These are phyloP conservation scores for Clitarchus hookeri DNA, from an alignment of 2,888 invertebrate genomes.

Conservation along the genomic window DNA sequence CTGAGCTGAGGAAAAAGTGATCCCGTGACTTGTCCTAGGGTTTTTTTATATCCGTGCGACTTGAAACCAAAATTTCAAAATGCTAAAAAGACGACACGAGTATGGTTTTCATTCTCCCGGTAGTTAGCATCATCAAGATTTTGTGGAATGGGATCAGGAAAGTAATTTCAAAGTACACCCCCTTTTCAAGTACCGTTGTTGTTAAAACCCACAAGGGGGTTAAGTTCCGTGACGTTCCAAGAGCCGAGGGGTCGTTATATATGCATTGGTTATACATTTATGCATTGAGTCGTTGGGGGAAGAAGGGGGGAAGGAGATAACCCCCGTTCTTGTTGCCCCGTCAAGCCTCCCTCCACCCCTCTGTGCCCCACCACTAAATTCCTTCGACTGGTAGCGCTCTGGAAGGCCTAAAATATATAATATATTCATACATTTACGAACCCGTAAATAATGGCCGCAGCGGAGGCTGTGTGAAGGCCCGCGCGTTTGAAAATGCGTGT, in stretches of 20 bases:
- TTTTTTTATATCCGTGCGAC: too few species aligned
- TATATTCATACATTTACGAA: too few species aligned
- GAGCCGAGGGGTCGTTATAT: slow-evolving; percentile 24
- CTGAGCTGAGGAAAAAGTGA: too few species aligned
- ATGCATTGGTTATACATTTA: slow-evolving; percentile 33
- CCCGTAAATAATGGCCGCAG: too few species aligned
- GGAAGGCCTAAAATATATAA: background rate
- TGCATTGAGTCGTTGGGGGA: slow-evolving; percentile 21
- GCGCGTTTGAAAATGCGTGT: too few species aligned
- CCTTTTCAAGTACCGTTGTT: background rate
- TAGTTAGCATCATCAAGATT: too few species aligned
- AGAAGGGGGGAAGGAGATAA: background rate
- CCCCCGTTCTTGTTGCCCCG: background rate
- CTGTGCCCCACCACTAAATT: background rate
- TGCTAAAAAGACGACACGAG: too few species aligned
- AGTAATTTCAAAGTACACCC: background rate
- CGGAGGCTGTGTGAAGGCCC: too few species aligned
- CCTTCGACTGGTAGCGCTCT: background rate
- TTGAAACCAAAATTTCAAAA: too few species aligned
- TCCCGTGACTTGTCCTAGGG: too few species aligned
- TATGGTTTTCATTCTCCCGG: too few species aligned
- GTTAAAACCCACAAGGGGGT: background rate
- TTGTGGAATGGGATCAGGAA: background rate
- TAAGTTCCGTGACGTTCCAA: background rate
- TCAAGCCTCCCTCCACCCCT: background rate